phyloP scores from a whole-genome alignment of 2,797 vertebrate genomes.

The Poeciliopsis infans region DNA sequence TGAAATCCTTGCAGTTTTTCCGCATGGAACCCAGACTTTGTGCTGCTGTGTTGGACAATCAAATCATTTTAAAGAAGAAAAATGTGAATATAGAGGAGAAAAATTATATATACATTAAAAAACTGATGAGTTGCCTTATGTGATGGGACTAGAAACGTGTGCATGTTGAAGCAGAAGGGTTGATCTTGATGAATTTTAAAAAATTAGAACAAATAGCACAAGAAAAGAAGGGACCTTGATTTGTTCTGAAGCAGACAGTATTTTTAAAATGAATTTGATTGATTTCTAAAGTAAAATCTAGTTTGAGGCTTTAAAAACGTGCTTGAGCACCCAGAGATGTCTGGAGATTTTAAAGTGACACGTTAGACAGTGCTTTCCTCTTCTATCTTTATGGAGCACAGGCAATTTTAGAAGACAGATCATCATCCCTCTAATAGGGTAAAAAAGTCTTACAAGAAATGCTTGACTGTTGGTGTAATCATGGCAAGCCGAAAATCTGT shows the following conservation, averaged over 20 bases:
- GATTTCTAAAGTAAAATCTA: neutral
- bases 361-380: neutral
- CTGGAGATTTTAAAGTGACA: slow-evolving; percentile 2
- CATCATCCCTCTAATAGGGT: neutral
- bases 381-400: slow-evolving; percentile 1
- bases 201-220: neutral
- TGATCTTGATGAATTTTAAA: neutral
- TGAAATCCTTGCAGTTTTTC: neutral
- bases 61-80: neutral
- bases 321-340: neutral
- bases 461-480: neutral
- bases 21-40: neutral
- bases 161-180: neutral
- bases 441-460: slow-evolving; percentile 9
- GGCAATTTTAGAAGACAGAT: neutral
- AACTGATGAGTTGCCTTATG: neutral
- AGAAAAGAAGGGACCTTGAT: neutral
- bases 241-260: neutral
- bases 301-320: neutral
- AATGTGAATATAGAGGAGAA: neutral
- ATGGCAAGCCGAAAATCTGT: slow-evolving; percentile 1
- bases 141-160: neutral
- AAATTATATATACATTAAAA: neutral
- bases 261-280: neutral
- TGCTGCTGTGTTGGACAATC: neutral